A percentile compares a stretch with the other conserved stretches of the same genome.
These are phyloP conservation scores for Lasioglossum pauxillum DNA, from an alignment of 2,888 invertebrate genomes.

Conservation along the genomic window DNA sequence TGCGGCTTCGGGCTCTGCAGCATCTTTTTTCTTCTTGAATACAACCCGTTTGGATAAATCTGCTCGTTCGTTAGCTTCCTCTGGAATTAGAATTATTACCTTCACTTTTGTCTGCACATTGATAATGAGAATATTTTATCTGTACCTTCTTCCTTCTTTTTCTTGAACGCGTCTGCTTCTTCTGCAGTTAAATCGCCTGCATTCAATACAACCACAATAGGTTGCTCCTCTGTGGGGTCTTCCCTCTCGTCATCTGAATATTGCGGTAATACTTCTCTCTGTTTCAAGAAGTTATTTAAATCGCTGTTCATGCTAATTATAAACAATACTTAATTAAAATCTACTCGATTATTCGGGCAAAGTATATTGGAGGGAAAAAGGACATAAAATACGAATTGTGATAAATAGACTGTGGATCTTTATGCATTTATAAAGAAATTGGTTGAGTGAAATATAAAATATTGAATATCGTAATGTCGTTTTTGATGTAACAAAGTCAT, in stretches of 20 bases:
- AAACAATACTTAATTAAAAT: slow-evolving; percentile 27
- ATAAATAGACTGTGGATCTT: too few relatives aligned
- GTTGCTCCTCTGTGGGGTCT: slow-evolving; percentile 86
- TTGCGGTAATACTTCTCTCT: slow-evolving; percentile 77
- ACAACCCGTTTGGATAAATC: slow-evolving; percentile 87
- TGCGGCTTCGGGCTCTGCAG: slow-evolving; percentile 65
- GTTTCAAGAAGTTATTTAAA: slow-evolving; percentile 48
- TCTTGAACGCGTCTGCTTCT: slow-evolving; percentile 84
- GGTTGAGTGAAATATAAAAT: too few relatives aligned
- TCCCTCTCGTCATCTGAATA: slow-evolving; percentile 76
- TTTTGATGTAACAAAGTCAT: too few relatives aligned
- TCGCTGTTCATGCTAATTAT: slow-evolving; percentile 32
- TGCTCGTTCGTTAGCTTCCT: slow-evolving; percentile 87
- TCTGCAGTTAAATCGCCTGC: slow-evolving; percentile 86
- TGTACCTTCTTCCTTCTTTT: slow-evolving; percentile 78
- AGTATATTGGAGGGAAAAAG: not conserved
- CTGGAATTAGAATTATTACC: slow-evolving; percentile 81
- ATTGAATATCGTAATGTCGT: too few relatives aligned
- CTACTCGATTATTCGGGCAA: not conserved
- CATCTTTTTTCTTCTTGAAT: slow-evolving; percentile 83
- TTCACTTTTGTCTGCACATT: not conserved
- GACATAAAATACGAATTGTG: not conserved
- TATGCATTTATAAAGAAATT: too few relatives aligned
- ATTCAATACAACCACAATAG: slow-evolving; percentile 86
- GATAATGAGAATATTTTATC: not conserved